phyloP scores from a whole-genome alignment of 2,113 vertebrate species.

The Zosterops pallidus region DNA sequence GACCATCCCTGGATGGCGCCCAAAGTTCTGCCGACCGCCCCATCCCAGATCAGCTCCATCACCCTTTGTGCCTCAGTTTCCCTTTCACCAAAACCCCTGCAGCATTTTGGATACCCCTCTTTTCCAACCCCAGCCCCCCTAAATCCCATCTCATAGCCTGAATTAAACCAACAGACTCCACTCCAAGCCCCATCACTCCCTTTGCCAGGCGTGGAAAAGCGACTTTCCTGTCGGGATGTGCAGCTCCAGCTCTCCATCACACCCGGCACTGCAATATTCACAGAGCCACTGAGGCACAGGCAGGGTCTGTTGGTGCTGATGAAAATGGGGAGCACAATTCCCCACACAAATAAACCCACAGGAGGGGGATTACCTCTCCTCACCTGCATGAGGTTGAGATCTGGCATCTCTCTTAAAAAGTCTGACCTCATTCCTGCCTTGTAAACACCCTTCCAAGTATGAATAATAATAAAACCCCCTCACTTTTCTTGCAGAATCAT shows the following conservation, averaged over 20 bases:
- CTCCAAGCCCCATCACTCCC: neutral
- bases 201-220: fast-evolving
- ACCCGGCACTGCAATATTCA: neutral
- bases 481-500: constrained; percentile 61
- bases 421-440: constrained; percentile 61
- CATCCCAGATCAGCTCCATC: fast-evolving
- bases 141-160: fast-evolving
- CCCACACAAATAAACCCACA: neutral
- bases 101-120: neutral
- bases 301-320: constrained; percentile 39
- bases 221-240: neutral
- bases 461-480: constrained; percentile 55
- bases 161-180: neutral
- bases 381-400: neutral
- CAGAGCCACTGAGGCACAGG: neutral
- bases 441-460: constrained; percentile 49
- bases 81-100: neutral
- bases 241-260: neutral
- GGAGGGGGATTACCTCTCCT: constrained; percentile 3
- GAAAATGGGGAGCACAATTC: constrained; percentile 53
- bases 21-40: fast-evolving
- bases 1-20: neutral
- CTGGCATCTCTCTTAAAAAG: constrained; percentile 45
- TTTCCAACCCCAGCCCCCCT: neutral
- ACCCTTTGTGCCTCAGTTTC: neutral